Evolutionary conservation across 2,888 invertebrate species (phyloP), one percentile per base, ranked within the genome.

Genomic region (Octonoba sinensis): DNA sequence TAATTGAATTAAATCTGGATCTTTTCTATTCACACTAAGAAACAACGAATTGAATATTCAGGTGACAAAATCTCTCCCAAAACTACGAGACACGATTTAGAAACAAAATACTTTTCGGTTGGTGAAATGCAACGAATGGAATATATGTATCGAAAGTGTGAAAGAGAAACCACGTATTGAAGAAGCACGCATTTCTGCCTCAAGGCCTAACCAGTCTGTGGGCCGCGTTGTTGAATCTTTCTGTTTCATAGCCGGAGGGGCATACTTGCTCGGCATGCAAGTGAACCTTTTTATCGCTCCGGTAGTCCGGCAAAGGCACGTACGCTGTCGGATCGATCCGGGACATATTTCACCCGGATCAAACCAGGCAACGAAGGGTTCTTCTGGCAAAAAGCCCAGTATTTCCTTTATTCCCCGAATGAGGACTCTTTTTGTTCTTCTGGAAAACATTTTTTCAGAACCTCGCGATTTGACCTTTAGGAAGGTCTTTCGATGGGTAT

Each of bases 301-400:
- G 16, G 46, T 16, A 71, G 69, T 44, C 51, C 60, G 22, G 56
- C 11, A 36, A 36, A 36, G 47, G 69, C 76, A 69, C 76, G 64
- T 64, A 70, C 69, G 60, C 27, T 18, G 22, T n/a, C 56, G 56
- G 62, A 77, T 77, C 76, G 76, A 77, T 77, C 36, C 56, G 76
- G 51, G 64, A 70, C 49, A 70, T 67, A 75, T 75, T 67, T 75
- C 60, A 13, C 70, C 60, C 47, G 49, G 44, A 57, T 46, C 57
- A 59, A 47, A 46, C 22, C n/a, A 51, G 62, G 46, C 44, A 56
- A 62, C 22, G 62, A 67, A 70, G 62, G 76, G 76, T 64, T 70
- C 60, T 75, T 36, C 67, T 77, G 76, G 76, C 76, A 77, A 64
- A 56, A 64, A 62, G 69, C 76, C 76, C 76, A 70, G 76, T 62